Base-by-base conservation (phyloP, 1,140 invertebrate genomes). In the Drosophila suzukii region DNA sequence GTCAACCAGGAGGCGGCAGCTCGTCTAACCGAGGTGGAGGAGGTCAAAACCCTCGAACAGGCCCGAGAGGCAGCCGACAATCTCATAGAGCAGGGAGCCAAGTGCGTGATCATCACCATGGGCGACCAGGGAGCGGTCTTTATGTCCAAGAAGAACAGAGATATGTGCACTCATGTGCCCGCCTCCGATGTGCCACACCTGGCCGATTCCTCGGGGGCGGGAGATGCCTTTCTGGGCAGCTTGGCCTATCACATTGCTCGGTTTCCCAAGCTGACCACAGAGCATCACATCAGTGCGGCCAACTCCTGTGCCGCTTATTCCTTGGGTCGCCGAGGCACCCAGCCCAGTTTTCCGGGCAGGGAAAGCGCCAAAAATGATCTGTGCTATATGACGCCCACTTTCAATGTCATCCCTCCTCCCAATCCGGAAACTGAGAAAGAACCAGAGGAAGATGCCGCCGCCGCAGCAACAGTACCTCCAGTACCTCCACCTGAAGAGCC, bases 141-240 rank as follows among this genome's bases (percentile, higher is more conserved):
- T 92, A 93, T 94, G 36, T 93, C 93, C 12, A 92, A 93, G 65
- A 82, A 93, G 7, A 79, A 94, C 82, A 86, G 92, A 76, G 91
- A 93, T 50, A 36, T 43, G 0, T 91, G 82, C 59, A 59, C 72
- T 10, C 94, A 95, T 79, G 93, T 97, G 39, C 79, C 93, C 12
- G 93, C 95, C 57, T 92, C 94, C 24, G 92, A 93, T 91, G 95
- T 97, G 12, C 55, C 63, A 3, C 93, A 93, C 49, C 93, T 97
- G 72, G 94, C 98, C 0, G 98, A 99, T 92, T 96, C 96, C 27
- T 97, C 97, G 4, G 97, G 97, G 20, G 98, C 97, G 56, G 97
- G 97, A 10, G 98, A 99, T 93, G 96, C 97, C 27, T 99, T 99
- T 93, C 93, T 98, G 57, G 98, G 98, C 38, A 95, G 96, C 12